Conservation (phyloP, 2,797 vertebrate species). For the Poeciliopsis paucimaculata region DNA sequence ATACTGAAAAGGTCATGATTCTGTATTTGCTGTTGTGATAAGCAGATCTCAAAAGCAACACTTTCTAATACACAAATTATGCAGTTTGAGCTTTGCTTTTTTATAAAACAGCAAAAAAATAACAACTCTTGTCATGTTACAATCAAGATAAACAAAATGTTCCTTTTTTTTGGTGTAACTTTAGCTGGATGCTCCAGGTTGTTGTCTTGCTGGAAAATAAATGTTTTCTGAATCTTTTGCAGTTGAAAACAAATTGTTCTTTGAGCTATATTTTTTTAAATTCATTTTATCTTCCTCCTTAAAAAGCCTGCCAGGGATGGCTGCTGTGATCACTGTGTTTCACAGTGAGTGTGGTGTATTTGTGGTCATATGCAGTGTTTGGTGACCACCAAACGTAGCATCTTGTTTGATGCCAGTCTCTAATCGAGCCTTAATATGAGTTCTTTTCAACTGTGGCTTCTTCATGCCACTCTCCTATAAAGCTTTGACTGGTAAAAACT, state of each 20-base stretch:
- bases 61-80: neutral
- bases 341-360: neutral
- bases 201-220: neutral
- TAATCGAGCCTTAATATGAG: neutral
- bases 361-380: neutral
- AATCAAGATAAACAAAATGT: neutral
- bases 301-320: neutral
- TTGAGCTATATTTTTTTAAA: neutral
- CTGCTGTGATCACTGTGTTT: neutral
- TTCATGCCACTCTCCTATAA: neutral
- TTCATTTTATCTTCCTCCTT: neutral
- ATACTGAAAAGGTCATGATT: constrained; percentile 2
- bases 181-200: neutral
- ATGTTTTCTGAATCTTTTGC: neutral
- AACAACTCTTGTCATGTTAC: neutral
- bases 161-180: neutral
- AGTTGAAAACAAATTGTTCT: neutral
- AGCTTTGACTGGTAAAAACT: neutral
- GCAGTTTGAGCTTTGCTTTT: neutral
- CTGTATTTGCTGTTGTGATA: constrained; percentile 9
- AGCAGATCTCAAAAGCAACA: constrained; percentile 1
- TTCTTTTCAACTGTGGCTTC: neutral
- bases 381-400: neutral
- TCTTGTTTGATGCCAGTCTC: neutral
- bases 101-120: neutral